phyloP scores from a whole-genome alignment of 2,888 invertebrate genomes.

The Argyra leucocephala region DNA sequence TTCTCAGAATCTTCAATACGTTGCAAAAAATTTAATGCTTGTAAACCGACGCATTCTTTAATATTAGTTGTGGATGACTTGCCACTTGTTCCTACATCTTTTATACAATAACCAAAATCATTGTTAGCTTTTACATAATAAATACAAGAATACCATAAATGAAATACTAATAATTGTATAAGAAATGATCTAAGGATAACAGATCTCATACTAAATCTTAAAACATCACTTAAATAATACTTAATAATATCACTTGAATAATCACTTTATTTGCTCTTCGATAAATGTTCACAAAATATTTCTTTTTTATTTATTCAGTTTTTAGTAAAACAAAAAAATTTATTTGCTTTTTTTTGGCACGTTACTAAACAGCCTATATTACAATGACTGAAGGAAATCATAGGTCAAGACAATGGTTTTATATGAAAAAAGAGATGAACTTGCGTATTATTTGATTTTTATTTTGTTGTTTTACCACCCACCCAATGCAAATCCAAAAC shows the following conservation, averaged over 20 bases:
- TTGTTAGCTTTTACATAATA: neutral
- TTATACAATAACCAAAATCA: conserved; percentile 39
- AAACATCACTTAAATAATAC: too few relatives aligned
- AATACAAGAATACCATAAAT: too few relatives aligned
- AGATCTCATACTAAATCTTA: too few relatives aligned
- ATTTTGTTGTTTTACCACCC: neutral
- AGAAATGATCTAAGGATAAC: too few relatives aligned
- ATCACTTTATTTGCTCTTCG: too few relatives aligned
- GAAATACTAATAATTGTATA: too few relatives aligned
- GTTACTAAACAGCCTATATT: neutral
- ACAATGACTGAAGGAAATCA: neutral
- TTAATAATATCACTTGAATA: too few relatives aligned
- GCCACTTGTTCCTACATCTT: conserved; percentile 26
- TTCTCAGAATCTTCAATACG: conserved; percentile 56
- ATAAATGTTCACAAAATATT: too few relatives aligned
- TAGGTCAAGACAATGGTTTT: neutral
- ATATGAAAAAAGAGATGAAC: neutral
- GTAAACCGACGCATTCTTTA: conserved; percentile 59
- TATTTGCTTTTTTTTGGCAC: neutral
- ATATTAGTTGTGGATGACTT: conserved; percentile 42
- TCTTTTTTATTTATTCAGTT: too few relatives aligned
- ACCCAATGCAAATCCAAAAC: neutral
- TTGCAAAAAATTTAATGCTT: conserved; percentile 57
- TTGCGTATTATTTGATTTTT: neutral
- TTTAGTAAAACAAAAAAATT: too few relatives aligned